A percentile compares a stretch with the other conserved stretches of the same genome.
These are phyloP conservation scores for Percopsis omiscomaycus DNA, from an alignment of 2,797 vertebrate genomes.

Conservation along the genomic window DNA sequence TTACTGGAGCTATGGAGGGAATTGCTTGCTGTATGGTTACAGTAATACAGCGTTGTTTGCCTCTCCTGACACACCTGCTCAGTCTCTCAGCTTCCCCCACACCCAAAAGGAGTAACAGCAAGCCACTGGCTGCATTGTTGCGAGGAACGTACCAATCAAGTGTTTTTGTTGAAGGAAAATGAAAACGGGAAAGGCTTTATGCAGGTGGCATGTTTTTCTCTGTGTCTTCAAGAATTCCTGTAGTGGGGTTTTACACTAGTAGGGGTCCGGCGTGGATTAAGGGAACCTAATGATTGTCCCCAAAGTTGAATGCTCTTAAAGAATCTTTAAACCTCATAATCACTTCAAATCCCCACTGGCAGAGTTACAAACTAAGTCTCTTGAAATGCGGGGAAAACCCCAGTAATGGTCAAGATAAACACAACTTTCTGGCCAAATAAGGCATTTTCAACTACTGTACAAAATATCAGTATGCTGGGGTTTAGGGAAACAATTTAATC, in stretches of 20 bases:
- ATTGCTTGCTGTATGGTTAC: slow-evolving; percentile 17
- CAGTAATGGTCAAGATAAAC: slow-evolving; percentile 40
- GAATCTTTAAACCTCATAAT: slow-evolving; percentile 41
- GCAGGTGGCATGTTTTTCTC: slow-evolving; percentile 8
- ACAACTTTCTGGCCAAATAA: slow-evolving; percentile 42
- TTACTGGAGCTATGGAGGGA: slow-evolving; percentile 19
- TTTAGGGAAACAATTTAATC: slow-evolving; percentile 45
- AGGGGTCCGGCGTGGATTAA: slow-evolving; percentile 9
- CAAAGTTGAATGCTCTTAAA: slow-evolving; percentile 25
- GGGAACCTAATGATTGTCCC: slow-evolving; percentile 15
- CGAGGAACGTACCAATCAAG: slow-evolving; percentile 1
- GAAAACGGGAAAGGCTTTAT: background rate
- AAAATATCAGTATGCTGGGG: slow-evolving; percentile 39
- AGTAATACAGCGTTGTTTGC: slow-evolving; percentile 34
- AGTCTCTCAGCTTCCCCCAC: slow-evolving; percentile 16
- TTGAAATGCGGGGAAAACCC: slow-evolving; percentile 42
- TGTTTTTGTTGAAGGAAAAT: slow-evolving; percentile 17
- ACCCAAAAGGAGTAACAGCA: background rate
- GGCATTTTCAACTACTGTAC: slow-evolving; percentile 26
- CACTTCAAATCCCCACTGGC: slow-evolving; percentile 38
- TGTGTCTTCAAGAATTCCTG: slow-evolving; percentile 17
- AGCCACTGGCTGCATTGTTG: background rate
- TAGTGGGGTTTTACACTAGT: background rate
- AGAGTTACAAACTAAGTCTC: slow-evolving; percentile 38
- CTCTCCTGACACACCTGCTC: slow-evolving; percentile 17